Evolutionary conservation across 2,888 invertebrate species (phyloP).

Genomic region (Scaeva pyrastri): DNA sequence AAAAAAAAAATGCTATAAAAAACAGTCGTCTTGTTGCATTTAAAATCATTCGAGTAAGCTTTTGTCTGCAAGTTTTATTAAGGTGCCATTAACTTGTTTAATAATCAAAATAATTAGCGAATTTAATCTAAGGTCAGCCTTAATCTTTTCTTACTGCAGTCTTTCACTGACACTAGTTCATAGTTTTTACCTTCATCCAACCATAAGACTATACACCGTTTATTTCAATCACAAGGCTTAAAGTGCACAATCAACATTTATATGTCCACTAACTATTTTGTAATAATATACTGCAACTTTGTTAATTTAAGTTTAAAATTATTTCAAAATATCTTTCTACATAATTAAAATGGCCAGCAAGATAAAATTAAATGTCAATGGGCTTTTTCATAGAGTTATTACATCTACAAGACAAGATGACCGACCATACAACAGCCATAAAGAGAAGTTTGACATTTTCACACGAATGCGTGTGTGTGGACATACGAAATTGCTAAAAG

Average conservation of each 20-base stretch:
- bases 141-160: too few species aligned
- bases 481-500: constrained; percentile 5
- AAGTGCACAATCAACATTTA: constrained; percentile 24
- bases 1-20: too few species aligned
- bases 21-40: too few species aligned
- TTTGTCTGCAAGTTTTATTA: too few species aligned
- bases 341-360: background rate
- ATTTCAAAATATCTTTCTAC: constrained; percentile 47
- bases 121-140: too few species aligned
- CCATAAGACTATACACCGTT: too few species aligned
- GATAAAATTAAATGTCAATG: constrained; percentile 65
- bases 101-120: too few species aligned
- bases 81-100: too few species aligned
- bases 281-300: constrained; percentile 30
- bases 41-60: too few species aligned
- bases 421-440: background rate
- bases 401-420: constrained; percentile 16
- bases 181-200: too few species aligned
- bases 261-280: background rate
- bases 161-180: too few species aligned
- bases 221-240: background rate
- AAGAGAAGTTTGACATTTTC: constrained; percentile 56
- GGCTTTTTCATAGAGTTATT: constrained; percentile 24
- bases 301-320: constrained; percentile 10
- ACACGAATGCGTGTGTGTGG: constrained; percentile 22